Percentiles rank a stretch among this genome's conserved stretches.
phyloP scores from a whole-genome alignment of 2,888 invertebrate species.

The Heterodera filipjevi region DNA sequence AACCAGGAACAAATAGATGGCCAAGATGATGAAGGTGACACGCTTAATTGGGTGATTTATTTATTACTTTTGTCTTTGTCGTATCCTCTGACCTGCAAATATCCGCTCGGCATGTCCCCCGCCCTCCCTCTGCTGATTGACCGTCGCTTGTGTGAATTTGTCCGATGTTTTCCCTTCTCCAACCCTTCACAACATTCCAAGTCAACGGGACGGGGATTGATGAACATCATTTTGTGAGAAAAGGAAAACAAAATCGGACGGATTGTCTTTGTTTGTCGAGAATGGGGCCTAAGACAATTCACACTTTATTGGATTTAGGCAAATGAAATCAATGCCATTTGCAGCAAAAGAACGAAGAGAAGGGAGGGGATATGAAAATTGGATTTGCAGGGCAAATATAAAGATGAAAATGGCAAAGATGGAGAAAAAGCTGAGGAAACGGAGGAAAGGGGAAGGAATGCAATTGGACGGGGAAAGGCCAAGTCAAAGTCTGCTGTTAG shows the following conservation, averaged over 20 bases:
- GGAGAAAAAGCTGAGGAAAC: background rate
- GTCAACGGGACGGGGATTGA: conserved; percentile 24
- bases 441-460: background rate
- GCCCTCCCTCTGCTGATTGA: background rate
- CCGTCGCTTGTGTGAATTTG: background rate
- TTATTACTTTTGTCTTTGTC: background rate
- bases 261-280: background rate
- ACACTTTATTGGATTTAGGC: background rate
- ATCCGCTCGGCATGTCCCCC: conserved; percentile 1
- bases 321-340: background rate
- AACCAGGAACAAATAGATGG: conserved; percentile 3
- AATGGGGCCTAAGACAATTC: background rate
- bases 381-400: background rate
- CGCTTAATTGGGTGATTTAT: conserved; percentile 9
- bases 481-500: no score
- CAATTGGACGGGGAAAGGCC: background rate
- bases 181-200: conserved; percentile 18
- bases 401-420: background rate
- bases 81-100: conserved; percentile 16
- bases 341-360: background rate
- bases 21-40: conserved; percentile 23
- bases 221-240: conserved; percentile 29
- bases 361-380: background rate
- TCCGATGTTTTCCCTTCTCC: conserved; percentile 24
- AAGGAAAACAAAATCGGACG: background rate